Evolutionary conservation across 2,797 vertebrate genomes (phyloP).

Genomic region (Odontamblyopus rebecca): DNA sequence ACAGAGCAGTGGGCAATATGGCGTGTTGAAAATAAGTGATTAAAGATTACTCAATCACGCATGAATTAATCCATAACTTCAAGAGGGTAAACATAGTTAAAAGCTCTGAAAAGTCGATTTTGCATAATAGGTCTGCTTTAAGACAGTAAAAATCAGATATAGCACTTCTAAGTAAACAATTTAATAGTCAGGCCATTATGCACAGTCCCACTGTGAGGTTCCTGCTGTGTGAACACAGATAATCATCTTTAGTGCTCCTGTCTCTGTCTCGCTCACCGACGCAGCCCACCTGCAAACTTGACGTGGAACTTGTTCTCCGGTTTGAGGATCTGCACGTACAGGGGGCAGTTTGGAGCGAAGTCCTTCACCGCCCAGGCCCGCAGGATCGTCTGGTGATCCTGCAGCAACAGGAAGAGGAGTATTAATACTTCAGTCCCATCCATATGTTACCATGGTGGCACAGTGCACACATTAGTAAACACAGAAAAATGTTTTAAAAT

Average conservation of each 20-base stretch:
- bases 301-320: slow-evolving; percentile 88
- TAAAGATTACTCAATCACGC: too few species aligned
- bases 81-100: too few species aligned
- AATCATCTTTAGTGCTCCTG: slow-evolving; percentile 7
- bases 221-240: slow-evolving; percentile 13
- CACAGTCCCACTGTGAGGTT: slow-evolving; percentile 11
- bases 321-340: slow-evolving; percentile 86
- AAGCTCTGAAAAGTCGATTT: too few species aligned
- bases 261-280: slow-evolving; percentile 16
- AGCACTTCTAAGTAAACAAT: neutral
- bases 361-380: slow-evolving; percentile 87
- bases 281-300: slow-evolving; percentile 83
- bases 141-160: too few species aligned
- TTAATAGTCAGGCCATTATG: slow-evolving; percentile 19
- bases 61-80: too few species aligned
- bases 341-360: slow-evolving; percentile 85
- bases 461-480: too few species aligned
- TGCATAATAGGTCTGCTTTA: too few species aligned
- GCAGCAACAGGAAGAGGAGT: slow-evolving; percentile 34
- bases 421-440: too few species aligned
- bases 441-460: too few species aligned
- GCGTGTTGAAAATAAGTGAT: too few species aligned
- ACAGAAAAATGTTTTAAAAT: too few species aligned
- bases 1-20: too few species aligned
- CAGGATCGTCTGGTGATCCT: slow-evolving; percentile 87